Evolutionary conservation across 2,888 invertebrate genomes (phyloP).

Genomic region (Meloe dianella): DNA sequence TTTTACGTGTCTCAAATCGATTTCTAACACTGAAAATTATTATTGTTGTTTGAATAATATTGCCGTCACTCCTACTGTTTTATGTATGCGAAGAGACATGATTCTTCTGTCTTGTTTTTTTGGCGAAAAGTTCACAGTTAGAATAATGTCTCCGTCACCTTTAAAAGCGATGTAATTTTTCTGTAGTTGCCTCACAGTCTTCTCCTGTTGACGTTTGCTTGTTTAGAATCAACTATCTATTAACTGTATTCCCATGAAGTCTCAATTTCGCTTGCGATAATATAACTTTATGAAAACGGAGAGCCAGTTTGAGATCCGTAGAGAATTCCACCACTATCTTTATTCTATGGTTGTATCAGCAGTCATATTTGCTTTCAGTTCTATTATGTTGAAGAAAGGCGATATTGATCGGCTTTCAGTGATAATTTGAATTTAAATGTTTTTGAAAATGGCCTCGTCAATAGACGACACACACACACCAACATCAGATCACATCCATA

Average conservation of each 20-base stretch:
- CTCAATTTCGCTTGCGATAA: not conserved
- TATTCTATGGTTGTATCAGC: too few species aligned
- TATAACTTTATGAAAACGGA: too few species aligned
- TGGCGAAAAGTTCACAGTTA: constrained; percentile 31
- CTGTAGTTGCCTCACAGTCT: constrained; percentile 18
- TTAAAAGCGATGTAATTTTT: constrained; percentile 33
- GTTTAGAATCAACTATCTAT: not conserved
- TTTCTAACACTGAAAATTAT: not conserved
- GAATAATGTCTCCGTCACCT: constrained; percentile 35
- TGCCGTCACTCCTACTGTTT: constrained; percentile 7
- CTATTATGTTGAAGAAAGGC: not conserved
- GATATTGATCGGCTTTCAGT: not conserved
- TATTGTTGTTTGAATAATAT: not conserved
- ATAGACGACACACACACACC: not conserved
- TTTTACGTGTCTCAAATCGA: not conserved
- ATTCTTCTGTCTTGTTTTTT: constrained; percentile 19
- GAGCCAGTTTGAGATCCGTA: too few species aligned
- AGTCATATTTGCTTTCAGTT: too few species aligned
- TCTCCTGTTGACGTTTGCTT: not conserved
- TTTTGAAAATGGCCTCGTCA: not conserved
- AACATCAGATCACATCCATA: constrained; percentile 30
- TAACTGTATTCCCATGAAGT: not conserved
- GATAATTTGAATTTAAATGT: constrained; percentile 10
- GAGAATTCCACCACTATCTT: too few species aligned
- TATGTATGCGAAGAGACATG: constrained; percentile 12